These are phyloP conservation scores for Notocelia uddmanniana DNA, from an alignment of 2,888 invertebrate genomes.

Conservation along the genomic window DNA sequence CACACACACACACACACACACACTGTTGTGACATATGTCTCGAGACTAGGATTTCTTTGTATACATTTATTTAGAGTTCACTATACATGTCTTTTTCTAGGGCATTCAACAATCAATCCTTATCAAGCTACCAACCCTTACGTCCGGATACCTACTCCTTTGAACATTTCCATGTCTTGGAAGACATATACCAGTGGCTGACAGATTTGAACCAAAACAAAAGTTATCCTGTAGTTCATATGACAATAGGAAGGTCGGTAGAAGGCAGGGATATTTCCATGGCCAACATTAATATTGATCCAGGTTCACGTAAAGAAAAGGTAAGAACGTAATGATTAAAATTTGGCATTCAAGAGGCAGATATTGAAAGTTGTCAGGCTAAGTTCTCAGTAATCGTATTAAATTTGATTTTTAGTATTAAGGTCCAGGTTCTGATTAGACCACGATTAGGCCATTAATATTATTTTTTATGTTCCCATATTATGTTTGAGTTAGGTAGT, in stretches of 20 bases:
- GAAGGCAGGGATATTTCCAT: slow-evolving; percentile 76
- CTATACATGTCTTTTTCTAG: slow-evolving; percentile 53
- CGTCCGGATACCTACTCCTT: slow-evolving; percentile 68
- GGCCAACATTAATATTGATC: slow-evolving; percentile 53
- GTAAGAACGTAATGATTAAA: not conserved
- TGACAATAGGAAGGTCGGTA: slow-evolving; percentile 71
- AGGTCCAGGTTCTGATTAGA: no score
- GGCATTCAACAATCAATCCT: slow-evolving; percentile 63
- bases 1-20: no score
- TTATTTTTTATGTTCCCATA: no score
- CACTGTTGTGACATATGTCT: no score
- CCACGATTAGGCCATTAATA: no score
- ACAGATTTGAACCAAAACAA: slow-evolving; percentile 72
- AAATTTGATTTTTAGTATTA: no score
- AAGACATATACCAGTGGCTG: slow-evolving; percentile 87
- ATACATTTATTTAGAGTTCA: no score
- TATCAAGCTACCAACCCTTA: slow-evolving; percentile 55
- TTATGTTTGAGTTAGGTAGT: no score
- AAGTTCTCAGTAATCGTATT: no score
- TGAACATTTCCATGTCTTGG: slow-evolving; percentile 85
- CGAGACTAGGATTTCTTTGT: no score
- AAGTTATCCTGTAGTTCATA: slow-evolving; percentile 65
- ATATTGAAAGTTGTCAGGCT: no score
- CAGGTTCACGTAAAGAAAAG: slow-evolving; percentile 60
- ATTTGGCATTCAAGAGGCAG: no score